Evolutionary conservation across 1,140 invertebrate species (phyloP).

Genomic region (Drosophila ercepeae): DNA sequence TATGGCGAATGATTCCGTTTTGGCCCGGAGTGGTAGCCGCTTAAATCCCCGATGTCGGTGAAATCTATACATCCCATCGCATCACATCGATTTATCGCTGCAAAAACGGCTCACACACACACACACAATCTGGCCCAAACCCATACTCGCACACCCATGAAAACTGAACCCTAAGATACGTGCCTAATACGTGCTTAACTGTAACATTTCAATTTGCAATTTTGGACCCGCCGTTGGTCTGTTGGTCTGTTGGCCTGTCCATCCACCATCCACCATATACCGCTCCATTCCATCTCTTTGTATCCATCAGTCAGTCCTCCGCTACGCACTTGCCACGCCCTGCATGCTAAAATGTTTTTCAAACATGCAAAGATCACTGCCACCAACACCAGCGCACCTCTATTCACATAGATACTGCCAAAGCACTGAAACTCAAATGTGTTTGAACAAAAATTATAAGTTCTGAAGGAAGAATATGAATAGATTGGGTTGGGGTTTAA

Average conservation of each 20-base stretch:
- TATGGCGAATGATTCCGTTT: constrained; percentile 60
- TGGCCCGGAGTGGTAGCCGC: constrained; percentile 2
- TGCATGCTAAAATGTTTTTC: constrained; percentile 72
- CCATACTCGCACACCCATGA: not conserved
- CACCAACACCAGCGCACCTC: constrained; percentile 34
- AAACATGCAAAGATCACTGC: constrained; percentile 79
- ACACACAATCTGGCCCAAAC: not conserved
- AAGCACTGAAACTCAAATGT: not conserved
- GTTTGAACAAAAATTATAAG: too few relatives aligned
- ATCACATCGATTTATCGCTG: constrained; percentile 73
- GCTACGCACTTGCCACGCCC: constrained; percentile 76
- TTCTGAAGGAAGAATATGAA: too few relatives aligned
- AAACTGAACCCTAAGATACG: constrained; percentile 23
- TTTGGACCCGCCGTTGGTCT: constrained; percentile 39
- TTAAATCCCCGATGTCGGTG: not conserved
- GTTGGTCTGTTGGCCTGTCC: too few relatives aligned
- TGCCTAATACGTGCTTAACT: constrained; percentile 77
- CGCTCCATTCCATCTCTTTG: constrained; percentile 5
- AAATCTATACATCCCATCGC: constrained; percentile 56
- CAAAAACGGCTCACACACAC: constrained; percentile 19
- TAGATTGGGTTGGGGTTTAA: too few relatives aligned
- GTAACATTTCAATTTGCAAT: constrained; percentile 81
- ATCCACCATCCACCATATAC: too few relatives aligned
- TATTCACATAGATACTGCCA: constrained; percentile 15
- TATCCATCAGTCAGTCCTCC: constrained; percentile 20